Evolutionary conservation across 2,113 vertebrate genomes (phyloP), one percentile per base, ranked within the genome.

Genomic region (Psettodes erumei): DNA sequence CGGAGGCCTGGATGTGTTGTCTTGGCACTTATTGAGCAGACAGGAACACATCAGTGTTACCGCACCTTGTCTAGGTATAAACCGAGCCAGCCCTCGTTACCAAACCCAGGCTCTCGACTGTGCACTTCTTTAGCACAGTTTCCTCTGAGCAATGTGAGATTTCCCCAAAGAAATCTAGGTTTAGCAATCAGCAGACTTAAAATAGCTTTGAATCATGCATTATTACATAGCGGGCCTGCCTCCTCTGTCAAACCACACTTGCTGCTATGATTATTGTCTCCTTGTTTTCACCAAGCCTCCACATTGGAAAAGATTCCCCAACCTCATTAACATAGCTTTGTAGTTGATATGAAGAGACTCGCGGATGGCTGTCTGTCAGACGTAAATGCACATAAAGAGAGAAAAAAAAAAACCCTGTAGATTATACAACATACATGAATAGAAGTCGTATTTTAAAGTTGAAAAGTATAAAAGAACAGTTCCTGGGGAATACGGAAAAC

Each of bases 141-240:
- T 86, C 69, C 68, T 86, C 62, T 40, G 75, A 83, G 81, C 40
- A 69, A 70, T 82, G 70, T 83, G 85, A 12, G 37, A 89, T 82
- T 84, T 88, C 89, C 88, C 85, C 40, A 75, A 82, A 88, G 87
- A 88, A 88, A 86, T 81, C 76, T 82, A 74, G 85, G 75, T 82
- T 90, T 83, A 83, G 63, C 67, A 71, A 77, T 81, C 65, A 55
- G 38, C 56, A 42, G 65, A 78, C 90, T 86, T 88, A 86, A 93
- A 94, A 92, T 91, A 93, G 88, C 84, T 85, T 81, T 74, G 77
- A 89, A 88, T 92, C 89, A 92, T 91, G 65, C 87, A 94, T 92
- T 92, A 92, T 93, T 93, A 79, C 82, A 86, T 55, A 80, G 70
- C 75, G 60, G 79, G 68, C 61, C 53, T 60, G 48, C 61, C 65